Base-by-base conservation (phyloP, 30 jellyfish, hydroid and myxozoan species). In the Aurelia aurita region DNA sequence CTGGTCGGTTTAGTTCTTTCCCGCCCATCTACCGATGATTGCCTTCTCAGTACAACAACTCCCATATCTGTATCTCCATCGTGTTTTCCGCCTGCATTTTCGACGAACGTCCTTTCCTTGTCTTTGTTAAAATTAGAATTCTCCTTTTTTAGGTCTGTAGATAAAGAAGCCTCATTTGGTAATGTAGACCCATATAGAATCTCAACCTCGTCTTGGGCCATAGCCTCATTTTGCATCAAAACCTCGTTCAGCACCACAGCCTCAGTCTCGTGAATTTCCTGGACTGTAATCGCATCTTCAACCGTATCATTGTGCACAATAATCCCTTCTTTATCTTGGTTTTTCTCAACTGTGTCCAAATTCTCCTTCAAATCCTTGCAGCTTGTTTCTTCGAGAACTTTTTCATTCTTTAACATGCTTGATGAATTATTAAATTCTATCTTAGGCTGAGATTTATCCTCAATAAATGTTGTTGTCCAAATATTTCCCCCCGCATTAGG, bases 1-100 rank as follows among this genome's bases (percentile, higher is more conserved):
- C 89, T 62, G 64, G 64, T 23, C 54, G 49, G 49, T 63, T 27
- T 78, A 11, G 60, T 55, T 4, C 47, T 58, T 26, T 68, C 72
- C n/a, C 19, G 45, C 16, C 21, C 67, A 43, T 71, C 84, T 39
- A 39, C 51, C 51, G 13, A 39, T 39, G 16, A 6, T 39, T 39
- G 51, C 13, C 51, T 39, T 9, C 51, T 39, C 51, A 39, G 9
- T 39, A 39, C 51, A 39, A 39, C 9, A 39, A 39, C 51, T 5
- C 13, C 51, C 9, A 2, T 39, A 35, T 35, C 47, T 35, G 47
- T 12, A 39, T 39, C 51, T 39, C 51, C 51, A 4, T 39, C 51
- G 7, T 39, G 51, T 15, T 39, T 39, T 39, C 15, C 9, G 51
- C 9, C 51, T 8, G 51, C 14, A 39, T 8, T 39, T 39, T 39